Base-by-base conservation (phyloP, 1,140 invertebrate genomes). In the Thereuonema tuberculata region DNA sequence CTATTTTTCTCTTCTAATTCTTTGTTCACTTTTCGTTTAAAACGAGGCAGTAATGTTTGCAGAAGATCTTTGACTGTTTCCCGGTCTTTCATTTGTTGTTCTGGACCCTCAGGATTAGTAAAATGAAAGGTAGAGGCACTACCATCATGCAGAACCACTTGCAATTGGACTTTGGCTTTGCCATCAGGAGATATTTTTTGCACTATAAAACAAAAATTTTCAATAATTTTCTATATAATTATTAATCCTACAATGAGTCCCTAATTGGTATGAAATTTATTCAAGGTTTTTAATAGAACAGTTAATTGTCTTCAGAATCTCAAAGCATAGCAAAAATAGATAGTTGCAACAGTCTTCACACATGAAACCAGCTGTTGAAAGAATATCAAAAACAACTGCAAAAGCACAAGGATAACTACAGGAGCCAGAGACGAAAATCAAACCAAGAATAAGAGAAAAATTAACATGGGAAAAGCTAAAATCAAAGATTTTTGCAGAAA, bases 171-270 rank as follows among this genome's bases (percentile, higher is more conserved):
- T 78, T 99, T 98, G 24, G 92, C 84, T 77, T 99, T 99, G 12
- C 91, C 92, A 69, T 93, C 94, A 0, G 96, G 93, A 53, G 94
- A 98, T 67, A 99, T 98, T 77, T 98, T 97, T 80, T 99, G 96
- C 61, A 86, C 93, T 96, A 73, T 21, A 43, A 59, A 47, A 58
- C 26, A 54, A 25, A 58, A 60, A n/a, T n/a, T n/a, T n/a, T n/a
- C n/a, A n/a, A n/a, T n/a, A n/a, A n/a, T 29, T 52, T 64, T 23
- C 59, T 31, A 64, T 66, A 54, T 27, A 59, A 59, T 12, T 64
- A 61, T 21, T 56, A 59, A 20, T 46, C 15, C 56, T 56, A 62
- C 59, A 50, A 37, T 56, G 26, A 24, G 21, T 49, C 54, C 27
- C 17, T n/a, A n/a, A n/a, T n/a, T n/a, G n/a, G n/a, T n/a, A n/a